These are phyloP conservation scores for Clytia hemisphaerica DNA, from an alignment of 30 jellyfish, hydroid and myxozoan species.

Conservation along the genomic window DNA sequence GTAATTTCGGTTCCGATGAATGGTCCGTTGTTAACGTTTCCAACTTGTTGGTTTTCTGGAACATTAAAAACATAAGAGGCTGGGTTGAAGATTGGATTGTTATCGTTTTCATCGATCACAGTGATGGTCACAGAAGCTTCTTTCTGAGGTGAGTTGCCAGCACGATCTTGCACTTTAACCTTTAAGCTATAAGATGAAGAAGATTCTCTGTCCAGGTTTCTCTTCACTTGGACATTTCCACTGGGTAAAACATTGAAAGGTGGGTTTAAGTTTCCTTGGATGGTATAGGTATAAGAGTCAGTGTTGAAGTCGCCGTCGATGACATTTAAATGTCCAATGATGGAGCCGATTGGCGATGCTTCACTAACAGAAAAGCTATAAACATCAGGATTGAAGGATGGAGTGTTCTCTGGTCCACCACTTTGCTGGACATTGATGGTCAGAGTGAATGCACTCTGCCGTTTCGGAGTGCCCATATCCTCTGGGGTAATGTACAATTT, in stretches of 20 bases:
- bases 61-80: slow-evolving; percentile 25
- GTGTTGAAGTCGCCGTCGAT: too few species aligned
- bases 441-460: slow-evolving; percentile 17
- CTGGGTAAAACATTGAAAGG: too few species aligned
- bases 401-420: neutral
- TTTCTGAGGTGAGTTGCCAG: slow-evolving; percentile 2
- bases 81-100: slow-evolving; percentile 52
- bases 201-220: slow-evolving; percentile 11
- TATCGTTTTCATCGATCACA: slow-evolving; percentile 59
- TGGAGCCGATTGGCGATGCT: slow-evolving; percentile 31
- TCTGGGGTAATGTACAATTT: slow-evolving; percentile 16
- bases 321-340: slow-evolving; percentile 40
- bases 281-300: too few species aligned
- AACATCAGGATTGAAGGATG: slow-evolving; percentile 14
- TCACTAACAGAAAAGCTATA: slow-evolving; percentile 34
- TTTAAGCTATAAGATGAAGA: neutral
- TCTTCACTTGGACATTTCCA: neutral
- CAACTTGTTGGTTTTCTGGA: slow-evolving; percentile 31
- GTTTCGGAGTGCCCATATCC: slow-evolving; percentile 30
- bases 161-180: slow-evolving; percentile 17
- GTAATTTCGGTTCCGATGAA: neutral
- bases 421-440: slow-evolving; percentile 9
- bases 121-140: neutral
- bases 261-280: too few species aligned
- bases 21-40: slow-evolving; percentile 17